Conservation (phyloP, 2,888 invertebrate genomes). For the Drosophila mayaguana region DNA sequence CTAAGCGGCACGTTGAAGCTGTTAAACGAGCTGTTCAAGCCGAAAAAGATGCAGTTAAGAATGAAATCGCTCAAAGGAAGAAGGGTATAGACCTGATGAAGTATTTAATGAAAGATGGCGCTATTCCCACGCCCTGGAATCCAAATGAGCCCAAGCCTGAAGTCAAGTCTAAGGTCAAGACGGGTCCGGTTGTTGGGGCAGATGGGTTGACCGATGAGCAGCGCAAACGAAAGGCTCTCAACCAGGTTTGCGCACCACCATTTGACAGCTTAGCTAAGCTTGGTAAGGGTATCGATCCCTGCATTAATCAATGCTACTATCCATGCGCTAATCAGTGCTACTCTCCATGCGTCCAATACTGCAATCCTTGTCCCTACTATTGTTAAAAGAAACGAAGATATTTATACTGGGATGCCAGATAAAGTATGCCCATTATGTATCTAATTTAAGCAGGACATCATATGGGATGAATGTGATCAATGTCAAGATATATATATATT, state of each 20-base stretch:
- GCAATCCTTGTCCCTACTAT: slow-evolving; percentile 11
- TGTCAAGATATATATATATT: neutral
- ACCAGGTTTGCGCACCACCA: slow-evolving; percentile 52
- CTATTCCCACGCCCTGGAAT: slow-evolving; percentile 39
- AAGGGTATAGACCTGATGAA: slow-evolving; percentile 54
- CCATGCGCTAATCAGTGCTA: slow-evolving; percentile 9
- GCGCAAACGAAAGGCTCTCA: slow-evolving; percentile 46
- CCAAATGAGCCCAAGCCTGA: slow-evolving; percentile 33
- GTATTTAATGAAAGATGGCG: slow-evolving; percentile 48
- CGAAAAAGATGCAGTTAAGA: slow-evolving; percentile 20
- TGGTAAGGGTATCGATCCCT: slow-evolving; percentile 59
- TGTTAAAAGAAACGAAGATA: slow-evolving; percentile 3
- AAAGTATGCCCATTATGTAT: neutral
- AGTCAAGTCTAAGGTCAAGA: slow-evolving; percentile 5
- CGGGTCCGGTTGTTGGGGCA: slow-evolving; percentile 26
- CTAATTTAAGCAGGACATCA: neutral
- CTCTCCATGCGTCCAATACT: slow-evolving; percentile 18
- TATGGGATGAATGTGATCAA: neutral
- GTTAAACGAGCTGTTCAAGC: slow-evolving; percentile 13
- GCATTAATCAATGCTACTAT: slow-evolving; percentile 22
- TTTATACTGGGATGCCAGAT: neutral
- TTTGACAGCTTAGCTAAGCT: slow-evolving; percentile 62
- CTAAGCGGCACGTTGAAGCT: slow-evolving; percentile 15
- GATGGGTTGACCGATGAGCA: slow-evolving; percentile 59
- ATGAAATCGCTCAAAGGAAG: slow-evolving; percentile 19